Percentiles rank a stretch among this genome's conserved stretches.
Evolutionary conservation across 1,140 invertebrate genomes (phyloP).

Genomic region (Papilio xuthus): DNA sequence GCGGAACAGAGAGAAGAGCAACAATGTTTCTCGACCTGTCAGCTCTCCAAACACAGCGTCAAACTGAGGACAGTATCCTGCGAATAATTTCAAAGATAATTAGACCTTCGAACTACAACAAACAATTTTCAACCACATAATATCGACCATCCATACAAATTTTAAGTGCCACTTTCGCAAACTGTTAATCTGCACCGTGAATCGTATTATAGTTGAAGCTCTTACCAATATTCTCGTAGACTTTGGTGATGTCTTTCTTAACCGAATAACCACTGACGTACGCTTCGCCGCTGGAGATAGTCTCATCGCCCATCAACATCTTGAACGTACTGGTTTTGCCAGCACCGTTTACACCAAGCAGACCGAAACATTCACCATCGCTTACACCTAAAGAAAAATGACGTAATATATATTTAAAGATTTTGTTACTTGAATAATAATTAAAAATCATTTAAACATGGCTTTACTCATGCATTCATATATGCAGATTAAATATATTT

Average conservation of each 20-base stretch:
- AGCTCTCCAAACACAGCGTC: constrained; percentile 89
- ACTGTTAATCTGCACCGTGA: constrained; percentile 16
- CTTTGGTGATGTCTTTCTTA: constrained; percentile 80
- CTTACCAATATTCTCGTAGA: constrained; percentile 81
- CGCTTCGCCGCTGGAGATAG: constrained; percentile 80
- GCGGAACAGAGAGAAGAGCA: constrained; percentile 86
- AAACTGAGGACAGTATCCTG: constrained; percentile 88
- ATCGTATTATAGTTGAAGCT: constrained; percentile 1
- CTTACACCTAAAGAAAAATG: constrained; percentile 60
- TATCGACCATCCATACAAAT: too few species aligned
- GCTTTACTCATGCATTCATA: too few species aligned
- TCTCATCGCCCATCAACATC: constrained; percentile 93
- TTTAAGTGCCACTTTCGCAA: neutral
- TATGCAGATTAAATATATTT: too few species aligned
- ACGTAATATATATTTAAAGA: too few species aligned
- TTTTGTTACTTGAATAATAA: too few species aligned
- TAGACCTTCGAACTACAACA: neutral
- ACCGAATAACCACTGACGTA: constrained; percentile 82
- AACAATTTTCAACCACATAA: too few species aligned
- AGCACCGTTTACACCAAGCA: constrained; percentile 94
- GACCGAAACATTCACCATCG: constrained; percentile 90
- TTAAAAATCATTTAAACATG: too few species aligned
- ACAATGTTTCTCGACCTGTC: constrained; percentile 88
- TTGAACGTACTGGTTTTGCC: constrained; percentile 93
- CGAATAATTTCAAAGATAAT: constrained; percentile 30